Conservation (phyloP, 2,113 vertebrate species). For the Pycnonotus jocosus region DNA sequence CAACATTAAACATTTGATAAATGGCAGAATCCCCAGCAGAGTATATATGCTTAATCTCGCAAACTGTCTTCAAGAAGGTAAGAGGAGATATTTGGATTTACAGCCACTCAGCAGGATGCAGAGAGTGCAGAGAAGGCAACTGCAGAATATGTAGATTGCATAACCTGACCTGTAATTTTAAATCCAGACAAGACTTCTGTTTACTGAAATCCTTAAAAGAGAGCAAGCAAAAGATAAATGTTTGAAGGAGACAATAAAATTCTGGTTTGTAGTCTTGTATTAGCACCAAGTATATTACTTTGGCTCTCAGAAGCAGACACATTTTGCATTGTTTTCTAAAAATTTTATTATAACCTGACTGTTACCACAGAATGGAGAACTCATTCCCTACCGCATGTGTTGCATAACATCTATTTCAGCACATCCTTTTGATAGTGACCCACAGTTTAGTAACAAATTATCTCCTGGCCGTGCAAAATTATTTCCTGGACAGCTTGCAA, state of each 20-base stretch:
- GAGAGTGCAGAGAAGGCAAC: background rate
- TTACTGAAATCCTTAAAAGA: background rate
- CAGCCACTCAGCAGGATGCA: background rate
- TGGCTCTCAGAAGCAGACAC: background rate
- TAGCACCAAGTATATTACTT: background rate
- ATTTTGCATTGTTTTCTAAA: background rate
- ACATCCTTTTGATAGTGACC: background rate
- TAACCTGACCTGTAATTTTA: slow-evolving; percentile 11
- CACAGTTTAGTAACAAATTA: background rate
- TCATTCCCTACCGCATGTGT: background rate
- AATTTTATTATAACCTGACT: background rate
- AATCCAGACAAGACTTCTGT: background rate
- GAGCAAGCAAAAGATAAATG: background rate
- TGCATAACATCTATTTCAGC: background rate
- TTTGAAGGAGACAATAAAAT: background rate
- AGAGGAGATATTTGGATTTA: background rate
- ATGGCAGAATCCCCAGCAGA: background rate
- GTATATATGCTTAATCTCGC: background rate
- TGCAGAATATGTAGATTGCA: background rate
- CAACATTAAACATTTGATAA: background rate
- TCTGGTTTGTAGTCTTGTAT: background rate
- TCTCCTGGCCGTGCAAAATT: background rate
- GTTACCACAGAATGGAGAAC: background rate
- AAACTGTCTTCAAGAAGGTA: background rate
- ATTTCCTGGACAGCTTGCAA: background rate